Conservation (phyloP, 2,797 vertebrate genomes). For the Microchirus variegatus region DNA sequence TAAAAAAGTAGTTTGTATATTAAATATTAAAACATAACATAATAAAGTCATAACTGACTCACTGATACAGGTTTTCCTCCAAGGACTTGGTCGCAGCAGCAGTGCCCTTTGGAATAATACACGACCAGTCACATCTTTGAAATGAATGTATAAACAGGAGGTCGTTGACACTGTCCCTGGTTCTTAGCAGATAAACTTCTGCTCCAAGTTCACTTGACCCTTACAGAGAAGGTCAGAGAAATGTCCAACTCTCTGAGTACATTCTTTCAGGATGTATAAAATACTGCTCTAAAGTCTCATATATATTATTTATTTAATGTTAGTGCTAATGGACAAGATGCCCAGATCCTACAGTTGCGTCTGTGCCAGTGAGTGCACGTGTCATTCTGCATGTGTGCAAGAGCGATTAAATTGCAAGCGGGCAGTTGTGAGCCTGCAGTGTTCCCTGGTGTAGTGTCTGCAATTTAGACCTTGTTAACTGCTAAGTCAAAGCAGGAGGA, state of each 20-base stretch:
- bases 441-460: conserved; percentile 49
- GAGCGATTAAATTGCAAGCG: conserved; percentile 12
- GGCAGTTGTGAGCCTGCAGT: background rate
- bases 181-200: conserved; percentile 58
- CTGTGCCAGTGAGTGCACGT: background rate
- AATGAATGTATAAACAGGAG: conserved; percentile 54
- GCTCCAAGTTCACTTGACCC: conserved; percentile 34
- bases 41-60: no score
- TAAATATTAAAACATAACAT: no score
- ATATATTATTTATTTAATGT: no score
- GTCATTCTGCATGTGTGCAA: background rate
- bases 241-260: conserved; percentile 20
- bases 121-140: conserved; percentile 48
- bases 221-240: conserved; percentile 56
- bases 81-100: conserved; percentile 30
- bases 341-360: no score
- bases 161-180: conserved; percentile 55
- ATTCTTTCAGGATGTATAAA: no score
- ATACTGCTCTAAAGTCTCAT: no score
- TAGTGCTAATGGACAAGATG: no score
- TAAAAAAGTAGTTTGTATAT: no score
- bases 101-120: conserved; percentile 57
- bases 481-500: conserved; percentile 66
- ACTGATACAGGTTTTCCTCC: conserved; percentile 1
- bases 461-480: conserved; percentile 31